phyloP scores from a whole-genome alignment of 2,888 invertebrate genomes.

The Prenolepis imparis region DNA sequence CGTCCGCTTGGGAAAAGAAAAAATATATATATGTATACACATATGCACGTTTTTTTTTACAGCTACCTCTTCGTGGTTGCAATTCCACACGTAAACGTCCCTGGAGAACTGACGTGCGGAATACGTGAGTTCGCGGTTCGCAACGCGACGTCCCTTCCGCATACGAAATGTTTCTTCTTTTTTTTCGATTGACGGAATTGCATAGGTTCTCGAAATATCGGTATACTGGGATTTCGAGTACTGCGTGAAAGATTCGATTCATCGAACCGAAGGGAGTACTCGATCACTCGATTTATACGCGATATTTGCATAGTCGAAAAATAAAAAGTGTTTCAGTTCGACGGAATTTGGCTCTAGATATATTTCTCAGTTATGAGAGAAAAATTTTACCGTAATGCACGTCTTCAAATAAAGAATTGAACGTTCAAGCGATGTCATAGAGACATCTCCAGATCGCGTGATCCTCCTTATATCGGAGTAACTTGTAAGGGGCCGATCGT shows the following conservation, averaged over 20 bases:
- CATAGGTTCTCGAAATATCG: neutral
- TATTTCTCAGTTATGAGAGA: neutral
- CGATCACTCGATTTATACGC: neutral
- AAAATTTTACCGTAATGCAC: neutral
- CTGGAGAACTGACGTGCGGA: conserved; percentile 52
- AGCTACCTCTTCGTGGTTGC: conserved; percentile 38
- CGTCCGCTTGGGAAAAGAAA: neutral
- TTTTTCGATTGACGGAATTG: neutral
- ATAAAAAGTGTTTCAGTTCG: neutral
- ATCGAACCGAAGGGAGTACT: neutral
- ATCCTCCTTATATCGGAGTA: neutral
- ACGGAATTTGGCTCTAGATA: neutral
- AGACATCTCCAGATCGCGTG: neutral
- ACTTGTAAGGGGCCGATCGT: neutral
- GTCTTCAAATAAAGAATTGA: neutral
- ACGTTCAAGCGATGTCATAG: neutral
- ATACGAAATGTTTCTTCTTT: conserved; percentile 47
- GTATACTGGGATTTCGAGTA: neutral
- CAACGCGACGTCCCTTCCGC: conserved; percentile 29
- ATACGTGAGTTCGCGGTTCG: conserved; percentile 37
- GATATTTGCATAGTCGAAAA: neutral
- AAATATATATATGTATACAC: neutral
- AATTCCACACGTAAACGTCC: conserved; percentile 56
- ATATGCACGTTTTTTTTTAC: conserved; percentile 21
- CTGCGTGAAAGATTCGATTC: neutral